phyloP scores from a whole-genome alignment of 2,888 invertebrate genomes.

The Metacarcinus magister region DNA sequence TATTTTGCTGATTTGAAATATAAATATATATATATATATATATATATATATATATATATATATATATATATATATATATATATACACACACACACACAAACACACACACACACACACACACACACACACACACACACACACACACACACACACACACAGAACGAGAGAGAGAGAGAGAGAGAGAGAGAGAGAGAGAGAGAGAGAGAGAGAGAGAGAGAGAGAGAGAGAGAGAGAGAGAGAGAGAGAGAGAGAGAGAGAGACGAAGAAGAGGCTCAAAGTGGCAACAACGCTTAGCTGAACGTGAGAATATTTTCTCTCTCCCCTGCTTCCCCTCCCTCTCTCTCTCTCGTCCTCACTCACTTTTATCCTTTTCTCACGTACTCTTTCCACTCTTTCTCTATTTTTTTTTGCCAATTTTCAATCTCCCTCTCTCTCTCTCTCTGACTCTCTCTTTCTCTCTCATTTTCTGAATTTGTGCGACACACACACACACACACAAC shows the following conservation, averaged over 20 bases:
- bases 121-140: slow-evolving; percentile 60
- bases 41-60: not conserved
- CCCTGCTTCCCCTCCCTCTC: not conserved
- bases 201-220: slow-evolving; percentile 38
- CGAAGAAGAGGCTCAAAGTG: slow-evolving; percentile 6
- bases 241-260: slow-evolving; percentile 47
- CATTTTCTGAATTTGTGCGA: not conserved
- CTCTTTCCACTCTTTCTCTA: slow-evolving; percentile 1
- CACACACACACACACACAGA: slow-evolving; percentile 54
- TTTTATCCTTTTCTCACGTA: not conserved
- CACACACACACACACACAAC: not conserved
- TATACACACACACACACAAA: not conserved
- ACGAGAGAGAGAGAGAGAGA: slow-evolving; percentile 5
- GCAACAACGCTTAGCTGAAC: slow-evolving; percentile 62
- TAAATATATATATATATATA: not conserved
- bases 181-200: slow-evolving; percentile 14
- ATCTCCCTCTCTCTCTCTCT: slow-evolving; percentile 41
- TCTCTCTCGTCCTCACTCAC: not conserved
- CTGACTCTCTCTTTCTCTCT: slow-evolving; percentile 12
- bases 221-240: slow-evolving; percentile 17
- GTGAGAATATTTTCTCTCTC: slow-evolving; percentile 61
- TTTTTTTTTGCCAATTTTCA: not conserved
- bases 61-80: not conserved
- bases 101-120: not conserved
- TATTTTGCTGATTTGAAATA: not conserved